phyloP scores from a whole-genome alignment of 2,888 invertebrate species.

The Aquatica leii region DNA sequence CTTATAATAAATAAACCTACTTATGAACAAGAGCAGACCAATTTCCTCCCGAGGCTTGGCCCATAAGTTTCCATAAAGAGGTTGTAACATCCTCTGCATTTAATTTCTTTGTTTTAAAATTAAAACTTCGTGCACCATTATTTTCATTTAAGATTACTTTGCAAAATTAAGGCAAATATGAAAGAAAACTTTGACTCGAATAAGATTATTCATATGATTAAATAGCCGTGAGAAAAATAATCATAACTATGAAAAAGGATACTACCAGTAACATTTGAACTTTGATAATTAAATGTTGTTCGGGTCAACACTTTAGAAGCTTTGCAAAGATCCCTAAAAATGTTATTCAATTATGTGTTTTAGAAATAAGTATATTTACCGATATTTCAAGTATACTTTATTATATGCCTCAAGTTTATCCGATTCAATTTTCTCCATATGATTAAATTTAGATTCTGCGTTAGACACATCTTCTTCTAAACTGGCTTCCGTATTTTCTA shows the following conservation, averaged over 20 bases:
- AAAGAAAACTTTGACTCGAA: too few relatives aligned
- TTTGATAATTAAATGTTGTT: background rate
- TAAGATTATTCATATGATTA: background rate
- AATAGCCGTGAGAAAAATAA: background rate
- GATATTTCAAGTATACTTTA: background rate
- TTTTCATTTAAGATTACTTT: background rate
- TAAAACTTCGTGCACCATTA: background rate
- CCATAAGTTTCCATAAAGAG: background rate
- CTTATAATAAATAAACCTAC: background rate
- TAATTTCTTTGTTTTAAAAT: background rate
- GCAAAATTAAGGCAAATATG: background rate
- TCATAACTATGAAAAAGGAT: background rate
- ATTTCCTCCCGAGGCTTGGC: background rate
- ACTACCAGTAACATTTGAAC: background rate
- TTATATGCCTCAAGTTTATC: background rate
- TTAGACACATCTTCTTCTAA: background rate
- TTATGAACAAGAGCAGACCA: background rate
- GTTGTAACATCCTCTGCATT: background rate
- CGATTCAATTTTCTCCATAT: background rate
- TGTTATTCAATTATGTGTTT: background rate
- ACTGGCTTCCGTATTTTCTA: background rate
- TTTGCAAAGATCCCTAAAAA: constrained; percentile 9
- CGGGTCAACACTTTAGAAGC: background rate
- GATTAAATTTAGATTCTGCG: background rate
- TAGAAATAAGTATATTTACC: background rate